phyloP scores from a whole-genome alignment of 2,797 vertebrate species.

The Gouania willdenowi region DNA sequence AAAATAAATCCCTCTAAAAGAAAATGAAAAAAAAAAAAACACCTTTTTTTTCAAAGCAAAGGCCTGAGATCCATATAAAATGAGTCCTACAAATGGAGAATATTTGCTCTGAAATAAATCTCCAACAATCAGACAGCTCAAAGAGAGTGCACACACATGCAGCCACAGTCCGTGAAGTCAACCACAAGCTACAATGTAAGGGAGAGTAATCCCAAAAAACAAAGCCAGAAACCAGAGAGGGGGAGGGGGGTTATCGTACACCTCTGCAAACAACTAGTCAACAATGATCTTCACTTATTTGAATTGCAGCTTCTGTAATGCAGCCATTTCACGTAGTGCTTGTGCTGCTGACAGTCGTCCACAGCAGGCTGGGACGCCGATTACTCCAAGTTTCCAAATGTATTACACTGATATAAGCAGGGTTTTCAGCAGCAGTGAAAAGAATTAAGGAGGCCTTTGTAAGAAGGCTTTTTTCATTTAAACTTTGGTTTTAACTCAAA shows the following conservation, averaged over 20 bases:
- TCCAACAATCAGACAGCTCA: too few species aligned
- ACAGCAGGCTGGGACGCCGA: conserved; percentile 1
- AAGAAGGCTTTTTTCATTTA: neutral
- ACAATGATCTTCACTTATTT: neutral
- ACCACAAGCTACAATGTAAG: conserved; percentile 41
- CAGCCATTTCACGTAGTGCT: too few species aligned
- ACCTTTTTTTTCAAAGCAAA: too few species aligned
- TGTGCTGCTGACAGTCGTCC: too few species aligned
- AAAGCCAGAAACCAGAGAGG: conserved; percentile 24
- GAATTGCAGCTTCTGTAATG: neutral
- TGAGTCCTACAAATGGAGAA: too few species aligned
- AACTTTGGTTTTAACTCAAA: too few species aligned
- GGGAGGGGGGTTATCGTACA: conserved; percentile 21
- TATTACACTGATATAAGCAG: neutral
- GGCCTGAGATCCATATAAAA: too few species aligned
- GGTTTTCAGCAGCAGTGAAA: neutral
- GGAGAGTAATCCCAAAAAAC: conserved; percentile 28
- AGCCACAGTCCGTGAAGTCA: conserved; percentile 32
- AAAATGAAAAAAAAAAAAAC: too few species aligned
- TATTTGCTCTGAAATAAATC: too few species aligned
- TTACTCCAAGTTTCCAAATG: neutral
- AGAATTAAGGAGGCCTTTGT: neutral
- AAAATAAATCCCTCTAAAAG: too few species aligned
- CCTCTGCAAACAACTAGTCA: conserved; percentile 15
- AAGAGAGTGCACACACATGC: neutral